These are phyloP conservation scores for Drosophila siamana DNA, from an alignment of 2,888 invertebrate species.

Conservation along the genomic window DNA sequence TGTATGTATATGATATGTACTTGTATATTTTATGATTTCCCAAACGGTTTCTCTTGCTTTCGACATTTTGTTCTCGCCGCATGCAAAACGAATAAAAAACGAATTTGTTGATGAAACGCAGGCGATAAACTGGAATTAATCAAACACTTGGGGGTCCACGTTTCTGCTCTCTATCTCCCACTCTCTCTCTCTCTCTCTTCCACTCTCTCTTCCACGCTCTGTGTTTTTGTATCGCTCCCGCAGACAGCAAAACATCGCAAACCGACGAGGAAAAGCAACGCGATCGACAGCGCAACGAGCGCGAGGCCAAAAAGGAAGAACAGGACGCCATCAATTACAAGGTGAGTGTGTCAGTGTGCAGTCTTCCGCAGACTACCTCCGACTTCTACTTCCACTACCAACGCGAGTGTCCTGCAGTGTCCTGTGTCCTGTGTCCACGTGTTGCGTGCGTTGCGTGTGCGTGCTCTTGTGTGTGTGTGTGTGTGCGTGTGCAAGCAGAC, in stretches of 20 bases:
- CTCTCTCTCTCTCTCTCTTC: slow-evolving; percentile 1
- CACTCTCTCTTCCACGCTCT: not conserved
- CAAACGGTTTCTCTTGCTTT: slow-evolving; percentile 12
- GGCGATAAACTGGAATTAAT: slow-evolving; percentile 4
- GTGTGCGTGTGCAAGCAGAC: slow-evolving; percentile 61
- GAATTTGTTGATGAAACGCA: too few relatives aligned
- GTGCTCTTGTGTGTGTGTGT: slow-evolving; percentile 40
- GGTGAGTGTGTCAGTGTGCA: slow-evolving; percentile 65
- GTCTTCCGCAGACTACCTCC: not conserved
- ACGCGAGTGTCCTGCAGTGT: not conserved
- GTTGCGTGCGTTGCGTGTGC: slow-evolving; percentile 35
- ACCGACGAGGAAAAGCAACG: slow-evolving; percentile 86
- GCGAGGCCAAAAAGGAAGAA: slow-evolving; percentile 85
- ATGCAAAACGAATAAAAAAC: not conserved
- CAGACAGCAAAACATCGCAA: slow-evolving; percentile 86
- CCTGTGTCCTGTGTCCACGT: slow-evolving; percentile 9
- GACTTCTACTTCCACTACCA: not conserved
- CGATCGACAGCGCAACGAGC: slow-evolving; percentile 85
- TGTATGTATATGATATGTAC: not conserved
- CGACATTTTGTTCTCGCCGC: slow-evolving; percentile 7
- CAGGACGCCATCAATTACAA: slow-evolving; percentile 85
- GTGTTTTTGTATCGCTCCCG: slow-evolving; percentile 19
- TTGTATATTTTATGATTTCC: slow-evolving; percentile 9
- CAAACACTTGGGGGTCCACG: not conserved
- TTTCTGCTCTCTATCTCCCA: slow-evolving; percentile 2